phyloP scores from a whole-genome alignment of 1,140 invertebrate species.

The Coelopa frigida region DNA sequence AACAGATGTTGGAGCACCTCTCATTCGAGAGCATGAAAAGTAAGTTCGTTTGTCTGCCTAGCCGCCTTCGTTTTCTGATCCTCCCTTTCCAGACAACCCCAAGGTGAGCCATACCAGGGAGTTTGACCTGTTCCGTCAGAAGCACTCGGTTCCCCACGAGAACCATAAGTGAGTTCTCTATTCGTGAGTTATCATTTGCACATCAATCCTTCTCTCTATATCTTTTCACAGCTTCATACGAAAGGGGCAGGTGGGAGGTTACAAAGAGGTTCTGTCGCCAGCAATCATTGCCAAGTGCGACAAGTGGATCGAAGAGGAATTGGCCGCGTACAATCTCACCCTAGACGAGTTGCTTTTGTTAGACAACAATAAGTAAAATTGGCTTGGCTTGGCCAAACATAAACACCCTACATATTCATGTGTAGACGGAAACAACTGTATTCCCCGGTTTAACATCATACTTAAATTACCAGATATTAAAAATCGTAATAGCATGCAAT shows the following conservation, averaged over 20 bases:
- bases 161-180: background rate
- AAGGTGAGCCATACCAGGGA: conserved; percentile 12
- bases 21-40: conserved; percentile 39
- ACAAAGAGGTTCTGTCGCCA: conserved; percentile 24
- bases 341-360: conserved; percentile 21
- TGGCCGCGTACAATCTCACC: conserved; percentile 11
- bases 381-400: too few species aligned
- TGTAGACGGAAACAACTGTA: too few species aligned
- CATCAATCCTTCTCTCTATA: background rate
- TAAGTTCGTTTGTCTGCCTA: too few species aligned
- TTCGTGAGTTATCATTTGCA: background rate
- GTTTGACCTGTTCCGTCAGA: conserved; percentile 6
- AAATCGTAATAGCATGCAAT: too few species aligned
- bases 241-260: conserved; percentile 23
- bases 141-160: background rate
- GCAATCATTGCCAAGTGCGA: conserved; percentile 18
- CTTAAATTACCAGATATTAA: too few species aligned
- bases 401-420: too few species aligned
- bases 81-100: conserved; percentile 1
- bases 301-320: conserved; percentile 5
- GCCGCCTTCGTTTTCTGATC: too few species aligned
- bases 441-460: too few species aligned
- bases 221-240: conserved; percentile 22
- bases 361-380: too few species aligned
- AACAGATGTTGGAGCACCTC: conserved; percentile 24